phyloP scores from a whole-genome alignment of 2,888 invertebrate genomes.

The Coelinius sp. region DNA sequence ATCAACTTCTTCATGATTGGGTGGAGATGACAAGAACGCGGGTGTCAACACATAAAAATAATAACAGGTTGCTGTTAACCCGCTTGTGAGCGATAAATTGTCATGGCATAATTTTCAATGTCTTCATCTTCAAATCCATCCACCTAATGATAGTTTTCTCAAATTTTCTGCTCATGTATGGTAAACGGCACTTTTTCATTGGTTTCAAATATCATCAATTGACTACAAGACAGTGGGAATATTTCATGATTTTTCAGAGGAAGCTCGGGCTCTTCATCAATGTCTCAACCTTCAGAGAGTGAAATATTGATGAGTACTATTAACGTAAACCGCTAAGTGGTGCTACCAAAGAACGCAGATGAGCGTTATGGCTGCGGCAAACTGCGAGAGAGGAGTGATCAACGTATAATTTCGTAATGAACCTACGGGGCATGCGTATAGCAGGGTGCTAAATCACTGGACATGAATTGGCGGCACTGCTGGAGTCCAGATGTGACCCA shows the following conservation, averaged over 20 bases:
- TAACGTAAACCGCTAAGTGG: not conserved
- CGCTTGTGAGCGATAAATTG: not conserved
- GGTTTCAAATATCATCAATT: not conserved
- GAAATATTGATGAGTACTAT: constrained; percentile 20
- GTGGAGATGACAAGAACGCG: not conserved
- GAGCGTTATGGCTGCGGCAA: not conserved
- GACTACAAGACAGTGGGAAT: not conserved
- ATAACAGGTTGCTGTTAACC: not conserved
- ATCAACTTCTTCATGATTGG: too few relatives aligned
- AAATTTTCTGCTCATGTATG: not conserved
- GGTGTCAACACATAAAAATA: not conserved
- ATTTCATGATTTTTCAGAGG: not conserved
- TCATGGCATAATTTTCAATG: constrained; percentile 23
- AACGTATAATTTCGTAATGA: constrained; percentile 64
- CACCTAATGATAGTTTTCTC: not conserved
- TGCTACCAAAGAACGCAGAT: not conserved
- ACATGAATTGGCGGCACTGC: constrained; percentile 61
- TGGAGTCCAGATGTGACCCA: constrained; percentile 65
- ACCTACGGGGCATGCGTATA: constrained; percentile 52
- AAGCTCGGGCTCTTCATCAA: not conserved
- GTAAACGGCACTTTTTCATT: not conserved
- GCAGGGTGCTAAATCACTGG: constrained; percentile 59
- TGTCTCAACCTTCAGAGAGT: not conserved
- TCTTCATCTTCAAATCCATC: constrained; percentile 23
- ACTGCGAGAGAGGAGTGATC: constrained; percentile 24